Evolutionary conservation across 2,113 vertebrate genomes (phyloP), one percentile per base, ranked within the genome.

Genomic region (Clarias batrachus): DNA sequence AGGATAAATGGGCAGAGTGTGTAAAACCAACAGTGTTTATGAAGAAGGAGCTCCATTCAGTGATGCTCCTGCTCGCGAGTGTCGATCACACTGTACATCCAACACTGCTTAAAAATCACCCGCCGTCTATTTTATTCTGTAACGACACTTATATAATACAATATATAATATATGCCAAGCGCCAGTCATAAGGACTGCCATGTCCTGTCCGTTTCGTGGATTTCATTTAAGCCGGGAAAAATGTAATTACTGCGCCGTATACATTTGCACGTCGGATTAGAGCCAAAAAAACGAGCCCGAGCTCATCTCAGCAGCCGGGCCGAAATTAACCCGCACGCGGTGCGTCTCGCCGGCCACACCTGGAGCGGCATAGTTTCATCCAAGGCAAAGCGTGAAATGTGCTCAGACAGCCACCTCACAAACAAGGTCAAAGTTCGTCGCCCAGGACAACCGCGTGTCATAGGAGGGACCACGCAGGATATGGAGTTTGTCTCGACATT

Each of bases 1-100:
- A 96, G 96, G 95, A 96, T 95, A 96, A 93, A 94, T 96, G 96
- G 96, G 97, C 96, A 97, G 96, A 97, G 96, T 96, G 95, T 95
- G 94, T 94, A 96, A 96, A 95, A 95, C 93, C 93, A 95, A 95
- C 93, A 95, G 79, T 63, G 66, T 90, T 90, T 88, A 87, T 83
- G 85, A 57, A 90, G 87, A 87, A 82, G 84, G 87, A 79, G 85
- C 76, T 83, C 83, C 85, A 79, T 83, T 88, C 89, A 86, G 54
- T 88, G 62, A 27, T 73, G 23, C 66, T 86, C 74, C 56, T 4
- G 33, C 17, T 16, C 37, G 57, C 27, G 13, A 74, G 70, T 48
- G 37, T 41, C 83, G 19, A 52, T 63, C 73, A 21, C 3, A 37
- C 33, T 37, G 33, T 62, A 78, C 78, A 66, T 77, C 48, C 48